Percentiles rank a stretch among this genome's conserved stretches.
Evolutionary conservation across 2,113 vertebrate species (phyloP).

Genomic region (Glaucomys volans): DNA sequence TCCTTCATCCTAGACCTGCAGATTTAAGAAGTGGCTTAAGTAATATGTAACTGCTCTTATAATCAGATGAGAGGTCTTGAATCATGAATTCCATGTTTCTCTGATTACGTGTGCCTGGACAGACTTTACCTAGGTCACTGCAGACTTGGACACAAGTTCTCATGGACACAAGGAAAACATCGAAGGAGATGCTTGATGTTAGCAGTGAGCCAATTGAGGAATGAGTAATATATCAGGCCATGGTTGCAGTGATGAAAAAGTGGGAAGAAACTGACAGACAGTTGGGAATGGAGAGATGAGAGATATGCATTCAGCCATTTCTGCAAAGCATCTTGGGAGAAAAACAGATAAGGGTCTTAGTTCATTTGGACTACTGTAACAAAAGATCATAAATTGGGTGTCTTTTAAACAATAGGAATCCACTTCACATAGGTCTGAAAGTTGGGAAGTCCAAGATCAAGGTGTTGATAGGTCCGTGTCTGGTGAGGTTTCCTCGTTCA

Average conservation of each 20-base stretch:
- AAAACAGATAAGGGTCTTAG: background rate
- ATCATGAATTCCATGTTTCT: background rate
- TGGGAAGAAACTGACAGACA: background rate
- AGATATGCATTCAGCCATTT: no score
- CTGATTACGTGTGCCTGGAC: background rate
- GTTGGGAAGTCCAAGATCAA: background rate
- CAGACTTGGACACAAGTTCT: background rate
- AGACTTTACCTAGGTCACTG: background rate
- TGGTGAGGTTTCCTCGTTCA: background rate
- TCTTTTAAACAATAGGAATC: background rate
- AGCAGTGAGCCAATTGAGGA: background rate
- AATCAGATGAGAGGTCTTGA: background rate
- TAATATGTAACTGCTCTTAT: background rate
- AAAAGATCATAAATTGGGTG: background rate
- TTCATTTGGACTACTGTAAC: background rate
- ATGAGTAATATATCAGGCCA: background rate
- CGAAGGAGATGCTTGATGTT: background rate
- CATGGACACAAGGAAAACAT: background rate
- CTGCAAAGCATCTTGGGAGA: background rate
- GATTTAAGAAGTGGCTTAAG: background rate
- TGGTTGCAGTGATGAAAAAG: background rate
- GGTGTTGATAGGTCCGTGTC: accelerated
- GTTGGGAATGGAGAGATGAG: background rate
- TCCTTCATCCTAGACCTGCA: background rate
- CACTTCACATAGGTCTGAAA: background rate